A percentile compares a stretch with the other conserved stretches of the same genome.
phyloP scores from a whole-genome alignment of 2,113 vertebrate genomes.

The Microcebus murinus region DNA sequence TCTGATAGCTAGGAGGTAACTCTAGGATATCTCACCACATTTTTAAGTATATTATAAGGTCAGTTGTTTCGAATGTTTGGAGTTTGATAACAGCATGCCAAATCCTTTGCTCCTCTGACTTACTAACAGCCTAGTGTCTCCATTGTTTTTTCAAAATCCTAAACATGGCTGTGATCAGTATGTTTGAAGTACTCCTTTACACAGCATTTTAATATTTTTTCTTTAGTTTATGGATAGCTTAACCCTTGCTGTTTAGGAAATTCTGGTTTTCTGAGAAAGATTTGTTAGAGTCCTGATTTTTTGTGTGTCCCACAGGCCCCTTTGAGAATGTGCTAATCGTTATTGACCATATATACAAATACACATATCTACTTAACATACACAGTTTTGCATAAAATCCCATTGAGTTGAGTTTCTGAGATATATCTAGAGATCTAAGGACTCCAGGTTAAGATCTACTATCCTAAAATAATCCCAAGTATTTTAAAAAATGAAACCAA shows the following conservation, averaged over 20 bases:
- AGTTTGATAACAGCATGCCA: background rate
- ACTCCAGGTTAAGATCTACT: background rate
- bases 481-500: constrained; percentile 56
- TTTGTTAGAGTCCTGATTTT: background rate
- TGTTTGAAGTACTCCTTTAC: constrained; percentile 18
- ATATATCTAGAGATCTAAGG: background rate
- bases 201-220: background rate
- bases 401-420: constrained; percentile 24
- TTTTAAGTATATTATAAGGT: background rate
- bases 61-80: background rate
- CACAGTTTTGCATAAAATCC: constrained; percentile 10
- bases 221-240: background rate
- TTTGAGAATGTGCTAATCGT: constrained; percentile 45
- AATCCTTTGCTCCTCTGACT: constrained; percentile 12
- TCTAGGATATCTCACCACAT: background rate
- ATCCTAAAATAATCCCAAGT: constrained; percentile 17
- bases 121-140: background rate
- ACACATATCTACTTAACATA: background rate
- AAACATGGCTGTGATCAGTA: background rate
- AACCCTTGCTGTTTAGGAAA: constrained; percentile 25
- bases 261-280: constrained; percentile 47
- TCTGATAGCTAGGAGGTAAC: background rate
- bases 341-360: background rate
- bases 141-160: constrained; percentile 34
- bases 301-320: background rate